Conservation (phyloP, 2,888 invertebrate genomes). For the Baccha elongata region DNA sequence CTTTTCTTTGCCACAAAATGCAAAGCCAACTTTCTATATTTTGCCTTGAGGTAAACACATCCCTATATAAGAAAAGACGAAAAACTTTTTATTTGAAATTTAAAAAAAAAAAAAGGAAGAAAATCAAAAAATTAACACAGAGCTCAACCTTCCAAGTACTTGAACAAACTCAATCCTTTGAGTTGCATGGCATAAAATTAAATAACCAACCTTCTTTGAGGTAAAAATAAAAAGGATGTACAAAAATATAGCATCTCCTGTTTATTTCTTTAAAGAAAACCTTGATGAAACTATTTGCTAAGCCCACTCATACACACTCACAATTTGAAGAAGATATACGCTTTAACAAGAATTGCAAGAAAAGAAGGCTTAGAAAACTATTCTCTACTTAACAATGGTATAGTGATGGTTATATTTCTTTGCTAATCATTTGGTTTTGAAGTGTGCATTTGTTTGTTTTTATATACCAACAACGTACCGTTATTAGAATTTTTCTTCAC, state of each 20-base stretch:
- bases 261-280: conserved; percentile 1
- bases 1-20: conserved; percentile 23
- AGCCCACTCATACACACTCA: conserved; percentile 1
- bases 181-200: conserved; percentile 40
- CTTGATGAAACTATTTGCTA: conserved; percentile 33
- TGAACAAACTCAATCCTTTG: conserved; percentile 42
- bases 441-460: too few species aligned
- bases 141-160: conserved; percentile 34
- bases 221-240: not conserved
- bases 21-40: conserved; percentile 13
- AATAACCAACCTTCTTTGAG: conserved; percentile 42
- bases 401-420: conserved; percentile 39
- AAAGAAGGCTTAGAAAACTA: conserved; percentile 39
- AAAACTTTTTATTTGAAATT: conserved; percentile 11
- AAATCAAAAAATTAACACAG: not conserved
- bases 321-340: not conserved
- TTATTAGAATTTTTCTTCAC: not conserved
- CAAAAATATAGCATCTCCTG: not conserved
- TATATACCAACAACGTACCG: not conserved
- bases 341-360: not conserved
- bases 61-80: conserved; percentile 14
- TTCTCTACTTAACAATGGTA: conserved; percentile 32
- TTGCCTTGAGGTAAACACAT: conserved; percentile 19
- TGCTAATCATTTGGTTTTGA: conserved; percentile 48
- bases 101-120: not conserved